Conservation (phyloP, 2,888 invertebrate genomes). For the Drosophila neotestacea region DNA sequence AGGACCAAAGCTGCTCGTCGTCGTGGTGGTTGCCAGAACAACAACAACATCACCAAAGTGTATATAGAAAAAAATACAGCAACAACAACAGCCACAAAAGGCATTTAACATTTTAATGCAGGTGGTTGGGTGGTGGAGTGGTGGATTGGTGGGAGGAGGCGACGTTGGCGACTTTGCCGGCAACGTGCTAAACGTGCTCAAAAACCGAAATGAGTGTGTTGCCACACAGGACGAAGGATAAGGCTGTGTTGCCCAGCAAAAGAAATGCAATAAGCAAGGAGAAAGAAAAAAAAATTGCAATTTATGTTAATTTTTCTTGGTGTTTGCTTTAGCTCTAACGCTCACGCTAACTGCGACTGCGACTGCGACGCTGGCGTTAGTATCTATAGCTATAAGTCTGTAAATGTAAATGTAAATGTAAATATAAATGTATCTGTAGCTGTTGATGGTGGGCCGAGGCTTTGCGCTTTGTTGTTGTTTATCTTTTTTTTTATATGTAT, state of each 20-base stretch:
- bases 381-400: conserved; percentile 30
- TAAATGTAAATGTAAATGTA: conserved; percentile 9
- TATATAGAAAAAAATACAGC: conserved; percentile 29
- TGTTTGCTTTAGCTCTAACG: conserved; percentile 69
- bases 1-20: conserved; percentile 55
- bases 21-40: conserved; percentile 20
- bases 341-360: not conserved
- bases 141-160: not conserved
- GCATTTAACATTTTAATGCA: conserved; percentile 80
- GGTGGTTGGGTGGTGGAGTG: conserved; percentile 48
- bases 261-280: conserved; percentile 61
- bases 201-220: conserved; percentile 81
- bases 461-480: conserved; percentile 43
- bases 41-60: conserved; percentile 31
- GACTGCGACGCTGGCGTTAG: conserved; percentile 1
- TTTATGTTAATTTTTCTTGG: conserved; percentile 80
- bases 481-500: conserved; percentile 20
- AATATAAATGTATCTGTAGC: conserved; percentile 17
- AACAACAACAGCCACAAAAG: conserved; percentile 51
- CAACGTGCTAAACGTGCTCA: conserved; percentile 82
- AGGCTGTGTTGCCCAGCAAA: conserved; percentile 52
- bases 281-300: conserved; percentile 50
- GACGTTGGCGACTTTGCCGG: conserved; percentile 40
- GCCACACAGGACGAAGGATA: conserved; percentile 61
- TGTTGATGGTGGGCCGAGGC: conserved; percentile 20